A percentile compares a stretch with the other conserved stretches of the same genome.
Conservation (phyloP, 2,888 invertebrate genomes). For the Tachina fera region DNA sequence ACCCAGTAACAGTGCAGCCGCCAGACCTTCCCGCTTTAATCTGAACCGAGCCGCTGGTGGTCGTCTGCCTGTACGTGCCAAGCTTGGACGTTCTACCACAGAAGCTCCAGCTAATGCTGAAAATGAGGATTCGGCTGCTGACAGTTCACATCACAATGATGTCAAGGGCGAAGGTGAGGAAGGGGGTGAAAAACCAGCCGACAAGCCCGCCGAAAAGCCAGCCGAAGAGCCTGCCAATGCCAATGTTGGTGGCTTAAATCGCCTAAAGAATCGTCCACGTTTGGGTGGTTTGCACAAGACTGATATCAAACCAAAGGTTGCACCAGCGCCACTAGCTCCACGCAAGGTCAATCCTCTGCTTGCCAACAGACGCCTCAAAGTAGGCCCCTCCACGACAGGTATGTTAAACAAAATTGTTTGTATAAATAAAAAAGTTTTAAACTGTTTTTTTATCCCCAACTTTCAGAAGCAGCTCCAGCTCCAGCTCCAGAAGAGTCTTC, state of each 20-base stretch:
- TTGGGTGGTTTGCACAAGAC: constrained; percentile 80
- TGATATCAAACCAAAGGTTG: constrained; percentile 79
- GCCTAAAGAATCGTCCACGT: constrained; percentile 82
- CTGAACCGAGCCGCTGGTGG: constrained; percentile 79
- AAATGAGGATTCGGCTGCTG: constrained; percentile 77
- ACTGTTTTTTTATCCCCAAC: background rate
- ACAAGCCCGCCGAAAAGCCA: constrained; percentile 73
- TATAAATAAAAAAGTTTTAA: background rate
- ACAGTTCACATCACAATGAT: constrained; percentile 79
- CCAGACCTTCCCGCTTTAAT: constrained; percentile 81
- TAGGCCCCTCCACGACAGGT: constrained; percentile 82
- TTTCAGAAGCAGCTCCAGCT: constrained; percentile 70
- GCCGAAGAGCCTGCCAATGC: constrained; percentile 74
- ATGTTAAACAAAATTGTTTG: background rate
- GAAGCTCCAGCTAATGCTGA: constrained; percentile 76
- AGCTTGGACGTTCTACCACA: constrained; percentile 77
- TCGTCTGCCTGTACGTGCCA: constrained; percentile 80
- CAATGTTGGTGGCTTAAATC: constrained; percentile 78
- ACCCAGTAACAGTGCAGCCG: constrained; percentile 67
- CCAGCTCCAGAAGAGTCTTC: constrained; percentile 73
- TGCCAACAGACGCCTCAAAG: constrained; percentile 80
- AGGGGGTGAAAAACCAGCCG: constrained; percentile 73
- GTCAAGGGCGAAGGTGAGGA: constrained; percentile 76
- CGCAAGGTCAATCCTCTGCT: constrained; percentile 82
- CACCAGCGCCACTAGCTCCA: constrained; percentile 75